Evolutionary conservation across 2,888 invertebrate species (phyloP), one percentile per base, ranked within the genome.

Genomic region (Germaria angustata): DNA sequence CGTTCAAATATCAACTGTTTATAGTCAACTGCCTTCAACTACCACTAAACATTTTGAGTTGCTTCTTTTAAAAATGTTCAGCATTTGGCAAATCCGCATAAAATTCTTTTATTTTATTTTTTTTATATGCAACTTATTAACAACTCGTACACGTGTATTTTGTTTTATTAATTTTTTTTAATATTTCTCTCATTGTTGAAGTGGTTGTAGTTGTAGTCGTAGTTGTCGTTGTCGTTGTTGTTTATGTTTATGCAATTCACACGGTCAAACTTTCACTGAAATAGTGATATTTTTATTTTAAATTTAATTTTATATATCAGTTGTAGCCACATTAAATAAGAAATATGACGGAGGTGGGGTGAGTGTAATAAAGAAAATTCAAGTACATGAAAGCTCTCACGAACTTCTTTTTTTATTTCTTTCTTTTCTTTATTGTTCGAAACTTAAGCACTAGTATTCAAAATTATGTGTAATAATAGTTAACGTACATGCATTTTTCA

Each of bases 191-290:
- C 53, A 32, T 28, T 44, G 24, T 36, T 44, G 13, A 13, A 39
- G 39, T 17, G 9, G 28, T n/a, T 20, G 7, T 22, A 36, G 69
- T 32, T n/a, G 57, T 44, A 46, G 24, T 20, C 11, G 36, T 55
- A 28, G 44, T 22, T 65, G 72, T 22, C 51, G 28, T n/a, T 20
- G 7, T 22, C 20, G 69, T 32, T n/a, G 57, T 44, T 59, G 24
- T 20, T 22, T 66, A 65, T 17, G 44, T 80, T 80, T 80, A 80
- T 80, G 79, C 79, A 82, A 79, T 79, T 82, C 82, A 76, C 82
- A 82, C 82, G 82, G 82, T 82, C 66, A 76, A 79, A 82, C 82
- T 82, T 82, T 82, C 82, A 82, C 82, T 82, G 32, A 75, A 66
- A 66, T 65, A 39, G 69, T 82, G 79, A 75, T 75, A 71, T 75